Percentiles rank a stretch among this genome's conserved stretches.
Evolutionary conservation across 2,113 vertebrate species (phyloP).

Genomic region (Columbina picui): DNA sequence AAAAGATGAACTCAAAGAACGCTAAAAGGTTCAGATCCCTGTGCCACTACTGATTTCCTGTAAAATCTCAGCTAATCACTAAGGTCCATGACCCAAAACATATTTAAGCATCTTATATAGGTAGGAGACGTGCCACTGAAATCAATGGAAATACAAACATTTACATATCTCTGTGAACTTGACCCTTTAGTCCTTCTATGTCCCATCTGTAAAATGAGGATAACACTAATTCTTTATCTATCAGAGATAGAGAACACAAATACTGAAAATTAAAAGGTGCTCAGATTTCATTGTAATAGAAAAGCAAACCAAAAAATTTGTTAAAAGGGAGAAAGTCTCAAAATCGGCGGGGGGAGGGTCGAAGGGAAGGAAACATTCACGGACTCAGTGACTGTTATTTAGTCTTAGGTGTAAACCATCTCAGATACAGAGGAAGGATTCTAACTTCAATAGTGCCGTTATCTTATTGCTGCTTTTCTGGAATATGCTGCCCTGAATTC

Average conservation of each 20-base stretch:
- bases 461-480: not conserved
- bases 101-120: conserved; percentile 42
- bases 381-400: not conserved
- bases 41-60: conserved; percentile 34
- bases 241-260: not conserved
- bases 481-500: not conserved
- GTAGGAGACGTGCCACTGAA: not conserved
- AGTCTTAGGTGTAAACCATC: not conserved
- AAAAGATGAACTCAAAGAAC: conserved; percentile 30
- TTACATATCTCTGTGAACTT: conserved; percentile 31
- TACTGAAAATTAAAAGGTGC: not conserved
- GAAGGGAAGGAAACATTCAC: not conserved
- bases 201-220: not conserved
- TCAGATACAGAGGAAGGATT: not conserved
- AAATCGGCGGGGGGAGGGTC: fast-evolving
- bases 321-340: not conserved
- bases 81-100: conserved; percentile 19
- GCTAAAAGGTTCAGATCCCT: conserved; percentile 23
- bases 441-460: not conserved
- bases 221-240: conserved; percentile 1
- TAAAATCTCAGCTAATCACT: conserved; percentile 47
- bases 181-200: not conserved
- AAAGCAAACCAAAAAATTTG: not conserved
- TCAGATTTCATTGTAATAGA: not conserved
- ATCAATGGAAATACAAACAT: conserved; percentile 33